Conservation (phyloP, 2,113 vertebrate genomes). For the Gnathonemus longibarbis region DNA sequence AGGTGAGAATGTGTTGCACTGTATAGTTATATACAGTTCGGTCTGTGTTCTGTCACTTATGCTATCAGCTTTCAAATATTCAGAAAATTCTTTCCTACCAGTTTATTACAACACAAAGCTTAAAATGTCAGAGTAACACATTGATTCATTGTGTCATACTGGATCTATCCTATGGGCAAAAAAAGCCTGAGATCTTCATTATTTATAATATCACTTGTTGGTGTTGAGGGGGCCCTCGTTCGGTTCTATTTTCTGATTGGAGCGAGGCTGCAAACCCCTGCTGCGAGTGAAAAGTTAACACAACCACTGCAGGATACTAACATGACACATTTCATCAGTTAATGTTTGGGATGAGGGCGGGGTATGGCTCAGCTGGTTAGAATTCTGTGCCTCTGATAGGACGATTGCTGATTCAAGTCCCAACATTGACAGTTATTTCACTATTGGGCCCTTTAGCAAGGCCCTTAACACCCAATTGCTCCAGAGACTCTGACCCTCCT, state of each 20-base stretch:
- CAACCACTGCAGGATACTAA: not conserved
- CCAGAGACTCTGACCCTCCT: too few relatives aligned
- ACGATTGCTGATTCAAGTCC: not conserved
- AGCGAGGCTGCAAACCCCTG: not conserved
- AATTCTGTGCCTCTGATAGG: not conserved
- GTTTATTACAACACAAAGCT: not conserved
- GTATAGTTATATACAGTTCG: not conserved
- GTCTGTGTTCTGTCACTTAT: not conserved
- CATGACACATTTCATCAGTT: not conserved
- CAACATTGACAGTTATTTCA: too few relatives aligned
- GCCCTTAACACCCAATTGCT: too few relatives aligned
- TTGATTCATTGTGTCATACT: not conserved
- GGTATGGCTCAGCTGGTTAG: not conserved
- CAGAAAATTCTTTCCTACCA: not conserved
- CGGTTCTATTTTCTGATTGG: not conserved
- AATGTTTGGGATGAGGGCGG: not conserved
- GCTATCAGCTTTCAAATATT: not conserved
- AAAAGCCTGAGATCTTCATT: not conserved
- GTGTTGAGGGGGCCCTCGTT: not conserved
- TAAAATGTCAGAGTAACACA: not conserved
- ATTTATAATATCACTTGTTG: not conserved
- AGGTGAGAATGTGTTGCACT: slow-evolving; percentile 61
- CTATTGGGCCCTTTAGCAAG: too few relatives aligned
- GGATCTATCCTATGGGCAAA: too few relatives aligned
- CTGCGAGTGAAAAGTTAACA: not conserved